Percentiles rank a stretch among this genome's conserved stretches.
Evolutionary conservation across 2,888 invertebrate species (phyloP).

Genomic region (Eremobia ochroleuca): DNA sequence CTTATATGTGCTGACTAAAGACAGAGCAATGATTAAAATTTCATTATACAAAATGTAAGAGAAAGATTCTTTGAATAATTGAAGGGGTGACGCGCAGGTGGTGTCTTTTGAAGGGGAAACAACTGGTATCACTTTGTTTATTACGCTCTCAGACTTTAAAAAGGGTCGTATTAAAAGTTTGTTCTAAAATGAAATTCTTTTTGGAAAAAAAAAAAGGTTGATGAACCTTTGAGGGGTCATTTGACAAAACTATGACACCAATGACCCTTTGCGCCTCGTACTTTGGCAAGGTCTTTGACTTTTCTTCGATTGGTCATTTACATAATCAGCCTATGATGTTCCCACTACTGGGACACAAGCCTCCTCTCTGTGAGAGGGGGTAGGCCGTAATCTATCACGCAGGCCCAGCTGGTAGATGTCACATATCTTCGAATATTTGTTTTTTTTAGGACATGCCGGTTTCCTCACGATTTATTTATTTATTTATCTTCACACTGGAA

Average conservation of each 20-base stretch:
- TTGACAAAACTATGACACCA: neutral
- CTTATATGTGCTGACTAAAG: conserved; percentile 77
- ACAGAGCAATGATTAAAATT: conserved; percentile 83
- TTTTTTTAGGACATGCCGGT: too few relatives aligned
- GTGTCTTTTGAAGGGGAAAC: conserved; percentile 58
- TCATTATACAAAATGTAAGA: conserved; percentile 85
- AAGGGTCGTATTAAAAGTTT: conserved; percentile 41
- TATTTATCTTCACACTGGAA: too few relatives aligned
- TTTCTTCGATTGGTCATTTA: too few relatives aligned
- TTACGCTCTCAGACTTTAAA: conserved; percentile 43
- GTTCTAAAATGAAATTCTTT: conserved; percentile 32
- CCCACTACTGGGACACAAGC: too few relatives aligned
- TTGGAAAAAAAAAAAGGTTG: too few relatives aligned
- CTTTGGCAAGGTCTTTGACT: neutral
- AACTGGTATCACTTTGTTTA: conserved; percentile 67
- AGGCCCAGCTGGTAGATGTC: too few relatives aligned
- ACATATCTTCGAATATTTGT: too few relatives aligned
- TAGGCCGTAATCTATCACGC: too few relatives aligned
- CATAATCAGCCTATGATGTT: too few relatives aligned
- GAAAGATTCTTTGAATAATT: conserved; percentile 86
- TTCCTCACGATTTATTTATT: too few relatives aligned
- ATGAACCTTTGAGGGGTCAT: neutral
- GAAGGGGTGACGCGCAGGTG: conserved; percentile 77
- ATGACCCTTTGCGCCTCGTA: neutral
- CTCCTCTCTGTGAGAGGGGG: too few relatives aligned